These are phyloP conservation scores for Rhamphomyia laevipes DNA, from an alignment of 2,888 invertebrate genomes.

Conservation along the genomic window DNA sequence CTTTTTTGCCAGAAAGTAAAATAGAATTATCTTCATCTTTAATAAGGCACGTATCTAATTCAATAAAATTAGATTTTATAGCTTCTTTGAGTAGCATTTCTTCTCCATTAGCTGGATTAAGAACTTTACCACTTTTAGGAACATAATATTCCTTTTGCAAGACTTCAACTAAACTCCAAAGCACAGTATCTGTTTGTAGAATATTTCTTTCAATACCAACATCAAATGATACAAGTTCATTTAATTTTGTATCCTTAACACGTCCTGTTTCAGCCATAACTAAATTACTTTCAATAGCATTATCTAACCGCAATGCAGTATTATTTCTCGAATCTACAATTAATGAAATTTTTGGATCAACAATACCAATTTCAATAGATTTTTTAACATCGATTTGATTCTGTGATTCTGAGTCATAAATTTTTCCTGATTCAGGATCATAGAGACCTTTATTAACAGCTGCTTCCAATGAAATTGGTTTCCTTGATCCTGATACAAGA, in stretches of 20 bases:
- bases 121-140: slow-evolving; percentile 57
- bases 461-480: slow-evolving; percentile 68
- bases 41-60: slow-evolving; percentile 57
- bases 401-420: slow-evolving; percentile 59
- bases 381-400: slow-evolving; percentile 61
- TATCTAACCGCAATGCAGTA: slow-evolving; percentile 57
- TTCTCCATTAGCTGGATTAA: slow-evolving; percentile 65
- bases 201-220: slow-evolving; percentile 57
- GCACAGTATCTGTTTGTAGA: slow-evolving; percentile 57
- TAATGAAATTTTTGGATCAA: slow-evolving; percentile 70
- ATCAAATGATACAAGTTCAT: slow-evolving; percentile 55
- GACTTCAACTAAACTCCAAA: slow-evolving; percentile 60
- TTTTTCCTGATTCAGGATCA: slow-evolving; percentile 54
- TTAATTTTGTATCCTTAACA: slow-evolving; percentile 59
- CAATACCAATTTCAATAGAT: slow-evolving; percentile 64
- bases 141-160: slow-evolving; percentile 67
- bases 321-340: slow-evolving; percentile 66
- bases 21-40: slow-evolving; percentile 58
- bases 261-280: slow-evolving; percentile 58
- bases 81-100: slow-evolving; percentile 65
- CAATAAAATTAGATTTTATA: slow-evolving; percentile 56
- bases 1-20: slow-evolving; percentile 55
- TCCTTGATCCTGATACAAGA: slow-evolving; percentile 52
- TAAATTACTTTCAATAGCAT: slow-evolving; percentile 58
- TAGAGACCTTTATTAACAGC: slow-evolving; percentile 59